Conservation (phyloP, 2,888 invertebrate genomes). For the Clitarchus hookeri region DNA sequence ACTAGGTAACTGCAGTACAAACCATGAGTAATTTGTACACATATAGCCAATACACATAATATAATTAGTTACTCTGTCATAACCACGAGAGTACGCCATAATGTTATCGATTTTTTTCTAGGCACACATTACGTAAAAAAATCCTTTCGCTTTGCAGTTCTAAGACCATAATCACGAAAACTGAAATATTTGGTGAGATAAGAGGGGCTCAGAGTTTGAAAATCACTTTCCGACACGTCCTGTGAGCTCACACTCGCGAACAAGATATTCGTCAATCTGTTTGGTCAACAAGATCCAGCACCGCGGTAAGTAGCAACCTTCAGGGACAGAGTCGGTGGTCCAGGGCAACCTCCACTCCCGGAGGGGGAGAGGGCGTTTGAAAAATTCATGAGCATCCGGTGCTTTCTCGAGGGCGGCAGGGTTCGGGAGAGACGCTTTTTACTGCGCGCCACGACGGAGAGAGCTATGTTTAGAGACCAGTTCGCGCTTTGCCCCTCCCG, state of each 20-base stretch:
- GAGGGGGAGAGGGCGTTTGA: background rate
- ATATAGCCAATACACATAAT: no score
- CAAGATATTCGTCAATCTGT: background rate
- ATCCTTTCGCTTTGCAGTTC: no score
- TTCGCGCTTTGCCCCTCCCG: background rate
- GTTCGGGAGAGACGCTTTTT: background rate
- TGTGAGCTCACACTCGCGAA: background rate
- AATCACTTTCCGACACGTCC: background rate
- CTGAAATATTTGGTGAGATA: no score
- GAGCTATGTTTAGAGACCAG: background rate
- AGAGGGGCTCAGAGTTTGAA: no score
- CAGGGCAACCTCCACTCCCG: background rate
- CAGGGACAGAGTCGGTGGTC: background rate
- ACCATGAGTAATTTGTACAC: no score
- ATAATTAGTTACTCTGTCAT: no score
- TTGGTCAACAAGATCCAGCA: background rate
- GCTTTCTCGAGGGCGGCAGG: background rate
- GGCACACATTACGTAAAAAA: no score
- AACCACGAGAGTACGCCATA: no score
- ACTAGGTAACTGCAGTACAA: no score
- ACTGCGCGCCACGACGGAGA: background rate
- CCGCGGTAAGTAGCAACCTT: background rate
- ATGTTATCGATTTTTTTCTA: no score
- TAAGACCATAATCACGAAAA: no score
- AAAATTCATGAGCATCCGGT: background rate